Conservation (phyloP, 2,888 invertebrate genomes). For the Caenorhabditis plicata region DNA sequence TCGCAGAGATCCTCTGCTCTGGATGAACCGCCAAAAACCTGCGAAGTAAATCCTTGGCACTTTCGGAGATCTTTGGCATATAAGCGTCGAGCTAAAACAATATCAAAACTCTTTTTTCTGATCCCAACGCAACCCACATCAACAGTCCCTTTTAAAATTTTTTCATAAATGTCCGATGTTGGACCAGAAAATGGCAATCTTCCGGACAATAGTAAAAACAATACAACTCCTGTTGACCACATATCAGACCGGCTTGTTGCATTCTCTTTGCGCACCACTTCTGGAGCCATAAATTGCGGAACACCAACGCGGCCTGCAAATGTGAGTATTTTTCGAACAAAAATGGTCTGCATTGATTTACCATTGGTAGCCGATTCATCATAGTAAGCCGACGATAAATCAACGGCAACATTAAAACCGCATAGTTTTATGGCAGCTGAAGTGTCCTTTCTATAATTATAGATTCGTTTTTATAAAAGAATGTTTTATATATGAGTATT, state of each 20-base stretch:
- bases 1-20: slow-evolving; percentile 80
- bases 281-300: slow-evolving; percentile 97
- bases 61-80: slow-evolving; percentile 78
- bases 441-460: slow-evolving; percentile 78
- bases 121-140: slow-evolving; percentile 58
- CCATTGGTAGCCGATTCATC: slow-evolving; percentile 16
- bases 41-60: slow-evolving; percentile 90
- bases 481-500: neutral
- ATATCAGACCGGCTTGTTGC: slow-evolving; percentile 79
- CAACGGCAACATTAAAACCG: slow-evolving; percentile 93
- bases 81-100: slow-evolving; percentile 22
- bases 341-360: slow-evolving; percentile 1
- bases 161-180: slow-evolving; percentile 86
- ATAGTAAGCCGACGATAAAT: slow-evolving; percentile 75
- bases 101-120: neutral
- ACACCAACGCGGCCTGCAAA: slow-evolving; percentile 79
- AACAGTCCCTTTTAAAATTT: slow-evolving; percentile 72
- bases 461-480: neutral
- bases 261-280: slow-evolving; percentile 74
- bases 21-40: slow-evolving; percentile 90
- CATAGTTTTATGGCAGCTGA: slow-evolving; percentile 96
- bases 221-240: slow-evolving; percentile 87
- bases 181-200: slow-evolving; percentile 92
- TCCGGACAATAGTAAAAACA: slow-evolving; percentile 90
- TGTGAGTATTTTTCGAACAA: neutral